Conservation (phyloP, 2,113 vertebrate genomes). For the Semnornis frantzii region DNA sequence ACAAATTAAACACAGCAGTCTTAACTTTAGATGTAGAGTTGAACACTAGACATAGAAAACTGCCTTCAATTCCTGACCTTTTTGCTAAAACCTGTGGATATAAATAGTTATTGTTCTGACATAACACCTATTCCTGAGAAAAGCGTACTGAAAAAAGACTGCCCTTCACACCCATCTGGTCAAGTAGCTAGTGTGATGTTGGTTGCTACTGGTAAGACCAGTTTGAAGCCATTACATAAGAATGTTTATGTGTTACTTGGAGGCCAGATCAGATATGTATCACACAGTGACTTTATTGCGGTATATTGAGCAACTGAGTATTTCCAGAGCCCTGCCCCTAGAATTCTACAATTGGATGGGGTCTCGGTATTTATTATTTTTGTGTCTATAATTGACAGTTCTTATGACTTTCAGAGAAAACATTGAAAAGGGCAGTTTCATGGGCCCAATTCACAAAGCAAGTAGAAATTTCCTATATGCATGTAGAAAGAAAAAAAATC, state of each 20-base stretch:
- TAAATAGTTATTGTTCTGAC: constrained; percentile 17
- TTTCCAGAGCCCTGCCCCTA: not conserved
- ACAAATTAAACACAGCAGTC: not conserved
- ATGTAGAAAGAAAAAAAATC: not conserved
- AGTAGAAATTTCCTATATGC: not conserved
- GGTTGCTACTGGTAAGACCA: not conserved
- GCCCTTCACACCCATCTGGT: constrained; percentile 10
- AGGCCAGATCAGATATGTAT: not conserved
- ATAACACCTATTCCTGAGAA: not conserved
- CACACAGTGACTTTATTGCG: not conserved
- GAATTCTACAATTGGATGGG: not conserved
- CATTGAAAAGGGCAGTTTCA: not conserved
- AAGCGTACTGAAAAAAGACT: not conserved
- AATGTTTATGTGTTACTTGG: not conserved
- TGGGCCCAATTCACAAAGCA: not conserved
- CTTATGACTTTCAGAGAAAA: not conserved
- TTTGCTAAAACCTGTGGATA: constrained; percentile 27
- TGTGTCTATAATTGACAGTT: not conserved
- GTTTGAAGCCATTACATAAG: not conserved
- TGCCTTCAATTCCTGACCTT: not conserved
- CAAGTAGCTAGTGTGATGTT: not conserved
- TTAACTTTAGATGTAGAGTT: not conserved
- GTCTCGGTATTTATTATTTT: not conserved
- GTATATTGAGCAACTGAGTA: not conserved
- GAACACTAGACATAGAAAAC: not conserved